Evolutionary conservation across 2,888 invertebrate species (phyloP), one percentile per base, ranked within the genome.

Genomic region (Entomobrya multifasciata): DNA sequence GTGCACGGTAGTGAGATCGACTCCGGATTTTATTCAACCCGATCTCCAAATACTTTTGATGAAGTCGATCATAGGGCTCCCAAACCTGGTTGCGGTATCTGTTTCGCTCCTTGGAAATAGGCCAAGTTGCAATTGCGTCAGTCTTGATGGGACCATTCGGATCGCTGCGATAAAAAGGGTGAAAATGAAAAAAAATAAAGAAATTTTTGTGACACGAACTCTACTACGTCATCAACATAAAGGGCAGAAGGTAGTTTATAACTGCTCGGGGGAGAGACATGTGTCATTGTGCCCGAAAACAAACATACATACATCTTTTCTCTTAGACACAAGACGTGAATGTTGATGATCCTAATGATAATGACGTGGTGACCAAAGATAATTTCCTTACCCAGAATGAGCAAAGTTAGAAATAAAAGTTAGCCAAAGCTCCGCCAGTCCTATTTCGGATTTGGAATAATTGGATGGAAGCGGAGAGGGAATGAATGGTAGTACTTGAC

Each of bases 31-130:
- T 90, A 90, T 90, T 90, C 27, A 88, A 88, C 62, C 90, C 88
- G 92, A 97, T 96, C 94, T 97, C 97, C 92, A 98, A 94, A 93
- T 97, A 98, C 92, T 97, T 97, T 92, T 98, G 97, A 93, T 97
- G 97, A 88, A 96, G 95, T 0, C 96, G 96, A 92, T 97, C 97
- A 93, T 98, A 98, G 92, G 96, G 96, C 91, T 97, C 97, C 98
- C 98, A 98, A 82, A 94, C 95, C 91, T 96, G 95, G 90, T 95
- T 96, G 77, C 96, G 94, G 93, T 97, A 96, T 91, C 96, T 95
- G 94, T 96, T 97, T 90, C 96, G 94, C 92, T 97, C 97, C 92
- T 96, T 95, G 77, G 96, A 96, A 70, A 95, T 95, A 5, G 96
- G 95, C 89, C 96, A 93, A 95, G 89, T 93, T 91, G 82, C 95